These are phyloP conservation scores for Numenius phaeopus DNA, from an alignment of 2,797 vertebrate species.

Conservation along the genomic window DNA sequence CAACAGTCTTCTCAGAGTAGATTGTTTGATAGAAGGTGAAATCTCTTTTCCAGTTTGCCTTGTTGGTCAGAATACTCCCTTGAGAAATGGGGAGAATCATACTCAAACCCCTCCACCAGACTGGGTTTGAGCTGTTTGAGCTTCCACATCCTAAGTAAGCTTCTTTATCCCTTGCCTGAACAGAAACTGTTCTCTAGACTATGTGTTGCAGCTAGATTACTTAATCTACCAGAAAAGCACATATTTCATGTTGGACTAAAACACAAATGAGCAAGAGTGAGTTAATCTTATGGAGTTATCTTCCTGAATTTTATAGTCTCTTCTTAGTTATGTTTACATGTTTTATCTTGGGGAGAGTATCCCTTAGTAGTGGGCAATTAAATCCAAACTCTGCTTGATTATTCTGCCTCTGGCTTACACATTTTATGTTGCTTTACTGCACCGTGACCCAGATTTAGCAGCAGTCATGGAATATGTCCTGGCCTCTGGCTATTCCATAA, in stretches of 20 bases:
- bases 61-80: neutral
- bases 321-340: neutral
- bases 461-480: neutral
- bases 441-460: conserved; percentile 15
- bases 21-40: neutral
- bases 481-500: neutral
- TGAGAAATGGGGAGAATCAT: neutral
- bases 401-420: neutral
- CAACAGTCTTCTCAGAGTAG: neutral
- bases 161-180: neutral
- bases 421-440: conserved; percentile 29
- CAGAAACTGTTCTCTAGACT: neutral
- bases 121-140: neutral
- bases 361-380: neutral
- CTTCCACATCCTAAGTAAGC: neutral
- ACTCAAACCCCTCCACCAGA: neutral
- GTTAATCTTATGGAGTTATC: neutral
- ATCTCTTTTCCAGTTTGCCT: neutral
- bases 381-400: conserved; percentile 10
- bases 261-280: neutral
- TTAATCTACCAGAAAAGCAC: neutral
- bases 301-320: neutral
- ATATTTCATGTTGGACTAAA: neutral
- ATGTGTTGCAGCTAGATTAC: neutral
- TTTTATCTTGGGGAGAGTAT: neutral